phyloP scores from a whole-genome alignment of 1,140 invertebrate species.

The Rhyzopertha dominica region DNA sequence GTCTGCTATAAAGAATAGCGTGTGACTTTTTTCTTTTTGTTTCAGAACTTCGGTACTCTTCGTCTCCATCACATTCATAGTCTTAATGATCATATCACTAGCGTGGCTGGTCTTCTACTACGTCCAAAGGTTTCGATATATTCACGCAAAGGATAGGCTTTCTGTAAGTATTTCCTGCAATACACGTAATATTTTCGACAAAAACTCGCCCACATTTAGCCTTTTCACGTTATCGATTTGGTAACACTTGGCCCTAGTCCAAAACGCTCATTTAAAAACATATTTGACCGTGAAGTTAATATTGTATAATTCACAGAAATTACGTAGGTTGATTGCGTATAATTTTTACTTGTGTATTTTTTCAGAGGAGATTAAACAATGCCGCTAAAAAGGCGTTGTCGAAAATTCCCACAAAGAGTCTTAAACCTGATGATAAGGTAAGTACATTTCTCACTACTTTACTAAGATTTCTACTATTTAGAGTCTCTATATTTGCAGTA shows the following conservation, averaged over 20 bases:
- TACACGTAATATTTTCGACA: too few species aligned
- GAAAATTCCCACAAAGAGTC: conserved; percentile 81
- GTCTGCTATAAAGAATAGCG: too few species aligned
- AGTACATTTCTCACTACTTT: conserved; percentile 29
- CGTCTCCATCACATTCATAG: conserved; percentile 91
- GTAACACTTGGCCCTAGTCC: neutral
- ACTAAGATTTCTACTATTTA: too few species aligned
- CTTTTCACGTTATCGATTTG: too few species aligned
- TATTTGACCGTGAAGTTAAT: conserved; percentile 3
- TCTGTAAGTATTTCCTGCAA: conserved; percentile 57
- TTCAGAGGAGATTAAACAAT: conserved; percentile 76
- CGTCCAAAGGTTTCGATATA: conserved; percentile 85
- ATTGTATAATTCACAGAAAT: conserved; percentile 1
- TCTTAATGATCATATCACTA: conserved; percentile 88
- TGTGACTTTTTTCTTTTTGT: conserved; percentile 32
- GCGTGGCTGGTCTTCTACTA: conserved; percentile 95
- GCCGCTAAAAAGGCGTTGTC: conserved; percentile 87
- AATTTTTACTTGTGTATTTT: conserved; percentile 9
- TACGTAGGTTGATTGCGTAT: too few species aligned
- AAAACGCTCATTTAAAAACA: neutral
- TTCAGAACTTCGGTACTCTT: conserved; percentile 83
- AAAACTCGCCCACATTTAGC: too few species aligned
- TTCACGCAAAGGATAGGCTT: conserved; percentile 81
- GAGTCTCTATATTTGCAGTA: too few species aligned
- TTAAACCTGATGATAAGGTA: conserved; percentile 79